Evolutionary conservation across 2,888 invertebrate genomes (phyloP).

Genomic region (Spodoptera exigua): DNA sequence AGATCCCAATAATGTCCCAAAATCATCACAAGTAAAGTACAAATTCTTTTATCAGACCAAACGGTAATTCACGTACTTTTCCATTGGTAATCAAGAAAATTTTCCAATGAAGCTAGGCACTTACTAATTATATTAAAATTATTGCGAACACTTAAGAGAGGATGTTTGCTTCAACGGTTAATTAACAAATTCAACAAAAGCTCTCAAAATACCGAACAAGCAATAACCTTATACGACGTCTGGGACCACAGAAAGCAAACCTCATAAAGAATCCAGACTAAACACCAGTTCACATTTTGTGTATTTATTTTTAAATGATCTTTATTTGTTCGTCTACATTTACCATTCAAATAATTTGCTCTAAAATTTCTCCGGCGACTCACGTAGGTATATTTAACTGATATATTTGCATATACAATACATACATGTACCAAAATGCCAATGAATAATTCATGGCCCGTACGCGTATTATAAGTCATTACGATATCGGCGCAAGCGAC

Average conservation of each 20-base stretch:
- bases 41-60: too few relatives aligned
- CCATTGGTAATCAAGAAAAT: too few relatives aligned
- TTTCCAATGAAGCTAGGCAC: not conserved
- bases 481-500: conserved; percentile 59
- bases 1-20: too few relatives aligned
- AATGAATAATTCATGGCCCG: conserved; percentile 69
- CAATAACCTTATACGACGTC: conserved; percentile 26
- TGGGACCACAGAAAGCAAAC: conserved; percentile 21
- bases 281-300: conserved; percentile 37
- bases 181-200: conserved; percentile 42
- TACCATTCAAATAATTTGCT: conserved; percentile 46
- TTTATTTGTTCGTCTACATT: conserved; percentile 45
- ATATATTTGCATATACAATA: conserved; percentile 54
- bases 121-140: not conserved
- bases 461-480: conserved; percentile 67
- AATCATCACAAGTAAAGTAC: too few relatives aligned
- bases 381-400: conserved; percentile 43
- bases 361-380: conserved; percentile 49
- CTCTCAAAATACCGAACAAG: conserved; percentile 21
- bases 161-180: conserved; percentile 40
- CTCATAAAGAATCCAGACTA: conserved; percentile 42
- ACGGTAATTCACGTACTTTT: too few relatives aligned
- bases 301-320: conserved; percentile 40
- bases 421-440: conserved; percentile 58
- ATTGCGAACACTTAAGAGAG: conserved; percentile 4